Percentiles rank a stretch among this genome's conserved stretches.
Conservation (phyloP, 2,797 vertebrate species). For the Odontamblyopus rebecca region DNA sequence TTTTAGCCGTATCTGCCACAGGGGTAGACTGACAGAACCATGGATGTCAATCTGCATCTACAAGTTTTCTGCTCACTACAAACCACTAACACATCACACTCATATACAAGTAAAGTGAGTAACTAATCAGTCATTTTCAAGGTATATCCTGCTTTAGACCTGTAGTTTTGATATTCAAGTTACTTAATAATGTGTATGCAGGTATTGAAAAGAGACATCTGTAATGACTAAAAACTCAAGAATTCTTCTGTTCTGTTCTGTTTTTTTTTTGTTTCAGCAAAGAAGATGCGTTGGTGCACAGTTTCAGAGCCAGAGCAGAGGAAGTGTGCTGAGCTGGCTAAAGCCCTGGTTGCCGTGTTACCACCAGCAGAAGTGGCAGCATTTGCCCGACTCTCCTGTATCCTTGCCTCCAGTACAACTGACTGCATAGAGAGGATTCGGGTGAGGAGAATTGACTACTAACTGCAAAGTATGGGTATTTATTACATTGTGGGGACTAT, state of each 20-base stretch:
- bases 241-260: not conserved
- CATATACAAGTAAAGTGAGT: no score
- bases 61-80: not conserved
- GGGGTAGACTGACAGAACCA: not conserved
- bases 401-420: slow-evolving; percentile 79
- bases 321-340: slow-evolving; percentile 88
- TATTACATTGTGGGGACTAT: no score
- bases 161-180: not conserved
- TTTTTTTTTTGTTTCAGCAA: slow-evolving; percentile 70
- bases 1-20: not conserved
- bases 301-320: slow-evolving; percentile 87
- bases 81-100: not conserved
- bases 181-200: no score
- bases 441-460: slow-evolving; percentile 65
- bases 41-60: not conserved
- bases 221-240: not conserved
- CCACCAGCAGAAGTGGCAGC: slow-evolving; percentile 64
- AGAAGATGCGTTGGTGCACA: slow-evolving; percentile 91
- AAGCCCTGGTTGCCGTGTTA: slow-evolving; percentile 75
- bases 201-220: not conserved
- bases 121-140: not conserved
- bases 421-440: slow-evolving; percentile 89
- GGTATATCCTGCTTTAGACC: no score
- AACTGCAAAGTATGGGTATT: no score
- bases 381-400: slow-evolving; percentile 84